Evolutionary conservation across 2,113 vertebrate genomes (phyloP).

Genomic region (Numida meleagris): DNA sequence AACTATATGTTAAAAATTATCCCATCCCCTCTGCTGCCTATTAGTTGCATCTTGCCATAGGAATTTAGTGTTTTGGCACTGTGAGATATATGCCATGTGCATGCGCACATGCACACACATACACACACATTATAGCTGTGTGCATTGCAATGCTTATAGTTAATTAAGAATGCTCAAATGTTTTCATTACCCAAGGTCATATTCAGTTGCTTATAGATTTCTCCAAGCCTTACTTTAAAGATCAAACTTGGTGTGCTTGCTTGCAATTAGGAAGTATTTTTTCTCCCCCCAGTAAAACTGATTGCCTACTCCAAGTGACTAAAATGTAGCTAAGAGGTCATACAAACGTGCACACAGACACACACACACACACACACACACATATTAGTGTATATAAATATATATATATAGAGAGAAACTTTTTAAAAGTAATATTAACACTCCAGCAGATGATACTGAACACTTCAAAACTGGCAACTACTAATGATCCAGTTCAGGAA

Average conservation of each 20-base stretch:
- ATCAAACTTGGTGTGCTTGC: background rate
- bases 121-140: background rate
- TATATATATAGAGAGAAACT: background rate
- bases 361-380: background rate
- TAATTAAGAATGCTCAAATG: background rate
- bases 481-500: background rate
- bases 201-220: background rate
- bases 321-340: background rate
- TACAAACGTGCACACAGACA: background rate
- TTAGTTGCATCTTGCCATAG: background rate
- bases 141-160: background rate
- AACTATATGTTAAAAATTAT: background rate
- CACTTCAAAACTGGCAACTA: background rate
- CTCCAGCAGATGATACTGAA: background rate
- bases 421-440: background rate
- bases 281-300: background rate
- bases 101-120: background rate
- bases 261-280: background rate
- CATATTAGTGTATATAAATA: background rate
- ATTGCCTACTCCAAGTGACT: background rate
- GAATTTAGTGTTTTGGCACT: background rate
- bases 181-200: background rate
- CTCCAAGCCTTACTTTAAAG: background rate
- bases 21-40: background rate
- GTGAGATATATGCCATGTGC: background rate